Conservation (phyloP, 1,140 invertebrate genomes). For the Elysia chlorotica region DNA sequence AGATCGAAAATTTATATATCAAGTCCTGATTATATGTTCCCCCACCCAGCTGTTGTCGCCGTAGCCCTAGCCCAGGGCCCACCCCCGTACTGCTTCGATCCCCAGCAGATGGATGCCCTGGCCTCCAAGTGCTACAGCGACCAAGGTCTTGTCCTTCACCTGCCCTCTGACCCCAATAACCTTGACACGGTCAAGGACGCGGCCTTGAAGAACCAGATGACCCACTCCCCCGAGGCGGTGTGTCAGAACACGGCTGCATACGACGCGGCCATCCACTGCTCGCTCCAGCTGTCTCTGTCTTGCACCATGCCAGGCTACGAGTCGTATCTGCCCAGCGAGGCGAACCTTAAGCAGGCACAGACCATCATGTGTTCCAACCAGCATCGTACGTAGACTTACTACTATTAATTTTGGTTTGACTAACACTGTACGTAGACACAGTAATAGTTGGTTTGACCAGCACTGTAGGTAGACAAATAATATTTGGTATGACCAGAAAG, state of each 20-base stretch:
- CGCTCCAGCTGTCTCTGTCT: background rate
- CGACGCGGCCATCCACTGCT: background rate
- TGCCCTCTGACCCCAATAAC: background rate
- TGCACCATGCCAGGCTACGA: background rate
- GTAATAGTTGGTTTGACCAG: too few relatives aligned
- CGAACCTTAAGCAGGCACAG: background rate
- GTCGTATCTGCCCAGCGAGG: background rate
- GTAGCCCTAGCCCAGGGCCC: too few relatives aligned
- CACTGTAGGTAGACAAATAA: too few relatives aligned
- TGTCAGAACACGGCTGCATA: background rate
- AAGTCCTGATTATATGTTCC: background rate
- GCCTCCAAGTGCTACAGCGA: background rate
- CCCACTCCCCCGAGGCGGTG: background rate
- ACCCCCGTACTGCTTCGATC: background rate
- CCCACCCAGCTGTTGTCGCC: background rate
- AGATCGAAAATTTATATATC: too few relatives aligned
- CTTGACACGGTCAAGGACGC: background rate
- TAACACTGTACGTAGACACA: too few relatives aligned
- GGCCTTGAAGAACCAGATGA: background rate
- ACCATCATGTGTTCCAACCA: background rate
- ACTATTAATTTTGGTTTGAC: too few relatives aligned
- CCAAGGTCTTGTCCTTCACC: background rate
- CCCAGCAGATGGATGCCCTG: background rate
- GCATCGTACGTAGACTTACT: background rate
- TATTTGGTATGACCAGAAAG: too few relatives aligned